A percentile compares a stretch with the other conserved stretches of the same genome.
Evolutionary conservation across 2,797 vertebrate genomes (phyloP).

Genomic region (Poeciliopsis gracilis): DNA sequence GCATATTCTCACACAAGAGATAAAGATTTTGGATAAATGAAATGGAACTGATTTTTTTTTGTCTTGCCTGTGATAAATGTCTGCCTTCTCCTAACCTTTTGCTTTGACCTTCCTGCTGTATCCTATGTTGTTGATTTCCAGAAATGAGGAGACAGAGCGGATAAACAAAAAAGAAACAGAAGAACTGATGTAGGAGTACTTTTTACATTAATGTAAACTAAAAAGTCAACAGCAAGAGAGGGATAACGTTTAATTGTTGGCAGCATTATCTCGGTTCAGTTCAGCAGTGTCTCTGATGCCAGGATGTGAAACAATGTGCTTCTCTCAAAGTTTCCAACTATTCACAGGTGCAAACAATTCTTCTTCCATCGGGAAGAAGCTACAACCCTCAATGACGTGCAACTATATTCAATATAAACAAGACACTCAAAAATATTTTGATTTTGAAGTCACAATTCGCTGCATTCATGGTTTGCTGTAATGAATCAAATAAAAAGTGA

Average conservation of each 20-base stretch:
- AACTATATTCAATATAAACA: neutral
- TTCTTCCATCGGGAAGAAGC: neutral
- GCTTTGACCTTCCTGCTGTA: constrained; percentile 53
- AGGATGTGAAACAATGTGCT: neutral
- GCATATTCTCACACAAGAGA: constrained; percentile 57
- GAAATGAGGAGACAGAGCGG: too few species aligned
- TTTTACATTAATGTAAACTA: too few species aligned
- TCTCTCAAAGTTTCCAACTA: neutral
- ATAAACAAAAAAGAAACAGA: too few species aligned
- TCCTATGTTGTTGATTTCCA: neutral
- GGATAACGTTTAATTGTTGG: too few species aligned
- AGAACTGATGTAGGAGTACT: too few species aligned
- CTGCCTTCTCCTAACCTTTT: constrained; percentile 32
- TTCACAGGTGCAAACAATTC: neutral
- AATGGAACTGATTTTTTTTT: constrained; percentile 39
- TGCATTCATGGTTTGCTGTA: neutral
- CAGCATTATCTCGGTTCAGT: too few species aligned
- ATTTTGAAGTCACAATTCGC: neutral
- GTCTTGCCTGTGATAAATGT: constrained; percentile 14
- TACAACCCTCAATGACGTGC: neutral
- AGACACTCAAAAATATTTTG: neutral
- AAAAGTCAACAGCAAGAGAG: too few species aligned
- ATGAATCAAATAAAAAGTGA: neutral
- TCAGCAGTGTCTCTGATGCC: too few species aligned
- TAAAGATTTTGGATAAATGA: constrained; percentile 69